These are phyloP conservation scores for Geodia barretti DNA, from an alignment of 37 sponge, comb jelly and placozoan species.

Conservation along the genomic window DNA sequence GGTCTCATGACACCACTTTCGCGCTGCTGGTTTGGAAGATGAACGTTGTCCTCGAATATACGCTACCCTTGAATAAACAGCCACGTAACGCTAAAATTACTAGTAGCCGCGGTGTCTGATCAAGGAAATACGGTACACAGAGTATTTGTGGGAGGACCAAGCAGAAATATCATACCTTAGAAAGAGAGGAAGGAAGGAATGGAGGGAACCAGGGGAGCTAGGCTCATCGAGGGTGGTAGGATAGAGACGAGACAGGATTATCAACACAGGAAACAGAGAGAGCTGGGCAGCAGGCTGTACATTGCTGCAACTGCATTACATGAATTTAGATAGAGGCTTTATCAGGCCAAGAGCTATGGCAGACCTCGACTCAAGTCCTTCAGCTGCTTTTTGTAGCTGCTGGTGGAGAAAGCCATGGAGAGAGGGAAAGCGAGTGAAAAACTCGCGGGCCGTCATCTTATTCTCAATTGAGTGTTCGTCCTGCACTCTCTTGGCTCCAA, in stretches of 20 bases:
- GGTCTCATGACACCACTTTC: no score
- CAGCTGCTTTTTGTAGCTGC: conserved; percentile 32
- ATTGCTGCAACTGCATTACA: neutral
- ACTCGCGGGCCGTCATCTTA: conserved; percentile 73
- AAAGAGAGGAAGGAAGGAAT: conserved; percentile 49
- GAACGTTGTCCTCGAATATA: no score
- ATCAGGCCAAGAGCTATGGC: no score
- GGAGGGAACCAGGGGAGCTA: conserved; percentile 22
- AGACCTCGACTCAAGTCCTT: neutral
- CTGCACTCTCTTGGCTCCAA: conserved; percentile 81
- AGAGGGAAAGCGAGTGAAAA: conserved; percentile 79
- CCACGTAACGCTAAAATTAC: no score
- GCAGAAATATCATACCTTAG: conserved; percentile 27
- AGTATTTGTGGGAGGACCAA: neutral
- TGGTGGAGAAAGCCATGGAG: conserved; percentile 52
- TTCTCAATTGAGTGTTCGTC: conserved; percentile 84
- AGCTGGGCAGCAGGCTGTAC: conserved; percentile 1
- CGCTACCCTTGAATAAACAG: no score
- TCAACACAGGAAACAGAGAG: conserved; percentile 68
- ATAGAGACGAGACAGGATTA: conserved; percentile 64
- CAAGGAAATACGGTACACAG: no score
- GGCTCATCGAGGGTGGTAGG: conserved; percentile 64
- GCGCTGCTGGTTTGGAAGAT: no score
- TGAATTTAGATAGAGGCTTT: no score
- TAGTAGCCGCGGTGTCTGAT: no score